phyloP scores from a whole-genome alignment of 2,797 vertebrate species.

The Chaenodraco wilsoni region DNA sequence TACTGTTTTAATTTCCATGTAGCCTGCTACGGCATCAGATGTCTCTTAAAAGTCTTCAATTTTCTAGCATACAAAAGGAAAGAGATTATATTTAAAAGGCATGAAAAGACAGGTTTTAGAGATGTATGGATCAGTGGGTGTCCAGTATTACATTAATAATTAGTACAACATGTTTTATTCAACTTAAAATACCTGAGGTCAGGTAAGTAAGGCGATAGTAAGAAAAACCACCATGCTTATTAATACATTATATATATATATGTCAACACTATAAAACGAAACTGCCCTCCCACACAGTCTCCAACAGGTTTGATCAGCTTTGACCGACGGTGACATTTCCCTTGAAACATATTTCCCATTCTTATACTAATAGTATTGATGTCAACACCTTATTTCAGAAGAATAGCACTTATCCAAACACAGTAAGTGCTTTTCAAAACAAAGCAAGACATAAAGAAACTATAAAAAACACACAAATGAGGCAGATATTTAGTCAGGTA shows the following conservation, averaged over 20 bases:
- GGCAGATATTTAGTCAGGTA: not conserved
- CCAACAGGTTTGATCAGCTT: not conserved
- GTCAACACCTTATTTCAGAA: not conserved
- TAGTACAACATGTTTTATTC: not conserved
- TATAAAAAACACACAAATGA: not conserved
- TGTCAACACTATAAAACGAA: conserved; percentile 4
- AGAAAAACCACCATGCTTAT: not conserved
- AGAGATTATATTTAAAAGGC: not conserved
- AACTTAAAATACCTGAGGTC: not conserved
- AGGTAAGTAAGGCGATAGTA: not conserved
- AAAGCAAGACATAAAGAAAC: not conserved
- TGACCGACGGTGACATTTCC: not conserved
- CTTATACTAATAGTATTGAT: not conserved
- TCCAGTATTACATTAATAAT: not conserved
- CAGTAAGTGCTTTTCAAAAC: not conserved
- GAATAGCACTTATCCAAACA: not conserved
- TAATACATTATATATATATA: not conserved
- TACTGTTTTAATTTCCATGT: conserved; percentile 50
- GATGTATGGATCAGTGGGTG: not conserved
- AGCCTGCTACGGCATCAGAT: conserved; percentile 19
- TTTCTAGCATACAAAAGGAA: conserved; percentile 8
- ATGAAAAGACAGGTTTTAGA: not conserved
- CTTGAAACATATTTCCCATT: not conserved
- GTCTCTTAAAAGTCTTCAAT: conserved; percentile 14
- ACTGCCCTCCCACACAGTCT: not conserved